Base-by-base conservation (phyloP, 2,888 invertebrate species). In the Helicoverpa assulta region DNA sequence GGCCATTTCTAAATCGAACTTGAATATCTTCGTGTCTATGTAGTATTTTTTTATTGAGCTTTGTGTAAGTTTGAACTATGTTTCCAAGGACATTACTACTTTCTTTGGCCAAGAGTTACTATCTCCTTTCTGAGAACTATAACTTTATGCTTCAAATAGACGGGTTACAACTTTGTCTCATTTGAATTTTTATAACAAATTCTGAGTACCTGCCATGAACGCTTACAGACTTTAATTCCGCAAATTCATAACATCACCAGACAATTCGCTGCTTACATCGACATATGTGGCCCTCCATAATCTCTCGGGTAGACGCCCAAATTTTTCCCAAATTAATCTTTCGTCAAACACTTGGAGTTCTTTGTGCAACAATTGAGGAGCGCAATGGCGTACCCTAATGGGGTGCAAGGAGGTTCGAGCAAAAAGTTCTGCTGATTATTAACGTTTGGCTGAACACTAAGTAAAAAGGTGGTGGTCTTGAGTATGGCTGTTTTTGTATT, bases 291-390 rank as follows among this genome's bases (percentile, higher is more conserved):
- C 53, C 50, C 29, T 40, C 78, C 71, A 76, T 83, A 82, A 70
- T 77, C 63, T 66, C 76, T 77, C 61, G 71, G 67, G 66, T 37
- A 75, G 70, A 60, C 70, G 52, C 80, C 86, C 89, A 81, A 92
- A 91, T 90, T 92, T 94, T 92, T 90, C 70, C 91, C 89, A 93
- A 93, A 95, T 94, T 94, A 95, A 95, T 95, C 94, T 93, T 89
- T 91, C 90, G 90, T 89, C 93, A 94, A 95, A 95, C 94, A 95
- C 94, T 94, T 76, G 70, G 10, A 81, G 86, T 86, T 90, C 91
- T 92, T 93, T 92, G 91, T 89, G 83, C 87, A 83, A 88, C 78
- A 78, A 78, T 78, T 60, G 89, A 86, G 88, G 78, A 88, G 86
- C 85, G 90, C 91, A 92, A 91, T 92, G 91, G 43, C 56, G 37